phyloP scores from a whole-genome alignment of 2,888 invertebrate genomes.

The Parnassius glacialis region DNA sequence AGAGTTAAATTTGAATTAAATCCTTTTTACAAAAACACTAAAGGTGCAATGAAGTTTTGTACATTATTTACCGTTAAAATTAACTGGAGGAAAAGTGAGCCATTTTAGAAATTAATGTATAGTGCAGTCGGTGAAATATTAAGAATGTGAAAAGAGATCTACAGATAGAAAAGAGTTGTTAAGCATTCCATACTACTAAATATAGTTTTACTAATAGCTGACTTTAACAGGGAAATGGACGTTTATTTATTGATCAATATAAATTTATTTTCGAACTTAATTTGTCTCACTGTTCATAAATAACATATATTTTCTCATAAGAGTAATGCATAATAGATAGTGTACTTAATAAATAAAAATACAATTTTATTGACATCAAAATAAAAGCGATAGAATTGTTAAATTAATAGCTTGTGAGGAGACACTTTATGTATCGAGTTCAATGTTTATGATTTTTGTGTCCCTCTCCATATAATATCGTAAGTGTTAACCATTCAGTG shows the following conservation, averaged over 20 bases:
- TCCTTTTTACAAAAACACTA: constrained; percentile 57
- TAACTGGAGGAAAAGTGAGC: constrained; percentile 78
- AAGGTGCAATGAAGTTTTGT: constrained; percentile 61
- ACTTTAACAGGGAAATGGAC: constrained; percentile 81
- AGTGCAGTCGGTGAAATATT: constrained; percentile 78
- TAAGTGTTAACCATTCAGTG: constrained; percentile 61
- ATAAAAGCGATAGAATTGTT: too few relatives aligned
- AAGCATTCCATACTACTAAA: constrained; percentile 80
- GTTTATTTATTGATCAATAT: constrained; percentile 43
- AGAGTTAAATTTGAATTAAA: constrained; percentile 46
- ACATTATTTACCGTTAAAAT: constrained; percentile 45
- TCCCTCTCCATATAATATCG: neutral
- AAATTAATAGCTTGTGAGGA: too few relatives aligned
- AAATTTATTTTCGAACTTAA: constrained; percentile 12
- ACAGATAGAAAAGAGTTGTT: constrained; percentile 76
- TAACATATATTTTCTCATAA: too few relatives aligned
- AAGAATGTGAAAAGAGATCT: constrained; percentile 69
- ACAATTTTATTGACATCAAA: too few relatives aligned
- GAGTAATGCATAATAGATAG: too few relatives aligned
- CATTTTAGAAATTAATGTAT: constrained; percentile 78
- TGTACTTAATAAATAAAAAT: too few relatives aligned
- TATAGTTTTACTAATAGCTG: constrained; percentile 75
- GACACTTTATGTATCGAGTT: too few relatives aligned
- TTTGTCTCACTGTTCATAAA: too few relatives aligned
- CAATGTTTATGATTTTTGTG: neutral